Evolutionary conservation across 1,140 invertebrate genomes (phyloP).

Genomic region (Atta cephalotes): DNA sequence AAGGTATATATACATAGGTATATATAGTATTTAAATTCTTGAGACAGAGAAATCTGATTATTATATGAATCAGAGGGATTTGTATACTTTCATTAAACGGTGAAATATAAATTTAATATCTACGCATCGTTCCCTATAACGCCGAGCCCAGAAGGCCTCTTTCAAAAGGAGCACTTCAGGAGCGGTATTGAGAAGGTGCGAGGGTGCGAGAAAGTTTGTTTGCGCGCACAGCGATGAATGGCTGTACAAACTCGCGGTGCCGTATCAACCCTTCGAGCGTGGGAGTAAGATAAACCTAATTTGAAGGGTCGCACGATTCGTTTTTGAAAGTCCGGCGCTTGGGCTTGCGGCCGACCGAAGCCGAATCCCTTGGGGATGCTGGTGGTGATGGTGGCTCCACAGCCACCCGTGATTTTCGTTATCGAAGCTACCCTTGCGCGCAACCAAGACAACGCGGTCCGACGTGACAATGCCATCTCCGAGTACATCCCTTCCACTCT

Average conservation of each 20-base stretch:
- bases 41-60: neutral
- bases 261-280: constrained; percentile 56
- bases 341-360: constrained; percentile 38
- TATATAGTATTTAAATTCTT: too few relatives aligned
- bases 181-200: constrained; percentile 47
- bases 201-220: constrained; percentile 59
- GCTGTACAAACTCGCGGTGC: constrained; percentile 54
- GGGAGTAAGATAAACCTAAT: constrained; percentile 59
- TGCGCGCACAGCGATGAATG: constrained; percentile 42
- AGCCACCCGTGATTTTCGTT: constrained; percentile 57
- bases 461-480: constrained; percentile 30
- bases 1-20: too few relatives aligned
- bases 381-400: constrained; percentile 28
- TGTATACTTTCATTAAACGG: constrained; percentile 36
- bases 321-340: constrained; percentile 43
- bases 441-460: constrained; percentile 25
- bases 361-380: constrained; percentile 27
- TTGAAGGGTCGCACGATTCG: constrained; percentile 58
- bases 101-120: constrained; percentile 54
- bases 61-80: neutral
- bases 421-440: constrained; percentile 41
- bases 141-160: neutral
- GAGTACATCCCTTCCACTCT: neutral
- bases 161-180: constrained; percentile 37
- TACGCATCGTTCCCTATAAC: neutral